Percentiles rank a stretch among this genome's conserved stretches.
Conservation (phyloP, 2,888 invertebrate species). For the Scelioninae gen. 1 region DNA sequence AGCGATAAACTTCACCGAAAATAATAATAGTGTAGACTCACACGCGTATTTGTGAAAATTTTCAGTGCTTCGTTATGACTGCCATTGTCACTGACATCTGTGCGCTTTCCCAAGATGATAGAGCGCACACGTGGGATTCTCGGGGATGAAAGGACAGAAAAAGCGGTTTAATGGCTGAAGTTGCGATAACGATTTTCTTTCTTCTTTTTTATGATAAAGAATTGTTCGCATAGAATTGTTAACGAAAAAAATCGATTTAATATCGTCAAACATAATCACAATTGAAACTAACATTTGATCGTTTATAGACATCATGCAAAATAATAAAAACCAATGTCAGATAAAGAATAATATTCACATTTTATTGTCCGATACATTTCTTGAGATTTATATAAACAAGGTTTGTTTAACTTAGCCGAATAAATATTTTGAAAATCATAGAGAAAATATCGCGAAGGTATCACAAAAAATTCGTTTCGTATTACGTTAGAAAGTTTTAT, state of each 20-base stretch:
- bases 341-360: background rate
- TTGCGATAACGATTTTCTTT: conserved; percentile 65
- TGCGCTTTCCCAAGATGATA: conserved; percentile 70
- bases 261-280: conserved; percentile 41
- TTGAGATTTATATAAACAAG: background rate
- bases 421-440: background rate
- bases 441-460: background rate
- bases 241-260: conserved; percentile 42
- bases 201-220: conserved; percentile 56
- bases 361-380: background rate
- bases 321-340: background rate
- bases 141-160: conserved; percentile 62
- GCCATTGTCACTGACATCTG: conserved; percentile 69
- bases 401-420: too few relatives aligned
- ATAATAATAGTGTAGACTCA: conserved; percentile 53
- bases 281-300: background rate
- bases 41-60: conserved; percentile 54
- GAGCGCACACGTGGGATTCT: conserved; percentile 68
- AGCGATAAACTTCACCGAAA: conserved; percentile 59
- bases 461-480: conserved; percentile 2
- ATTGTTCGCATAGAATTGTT: conserved; percentile 49
- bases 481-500: conserved; percentile 25
- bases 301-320: too few relatives aligned
- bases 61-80: conserved; percentile 66
- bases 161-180: conserved; percentile 68